Percentiles rank a stretch among this genome's conserved stretches.
Conservation (phyloP, 2,113 vertebrate genomes). For the Alligator mississippiensis region DNA sequence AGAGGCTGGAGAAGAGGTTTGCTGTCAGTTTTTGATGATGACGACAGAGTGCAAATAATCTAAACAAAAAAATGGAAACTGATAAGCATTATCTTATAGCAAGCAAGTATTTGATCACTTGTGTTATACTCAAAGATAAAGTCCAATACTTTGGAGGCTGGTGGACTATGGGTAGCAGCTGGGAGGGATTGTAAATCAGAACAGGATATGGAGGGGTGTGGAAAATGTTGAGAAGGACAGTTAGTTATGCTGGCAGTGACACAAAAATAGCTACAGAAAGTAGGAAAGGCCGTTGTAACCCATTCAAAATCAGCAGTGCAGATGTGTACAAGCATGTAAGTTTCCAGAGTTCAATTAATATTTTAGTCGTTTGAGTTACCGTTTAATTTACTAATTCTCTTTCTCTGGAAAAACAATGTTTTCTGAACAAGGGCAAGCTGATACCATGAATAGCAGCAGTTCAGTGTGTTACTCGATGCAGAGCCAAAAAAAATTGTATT, state of each 20-base stretch:
- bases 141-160: too few relatives aligned
- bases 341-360: constrained; percentile 7
- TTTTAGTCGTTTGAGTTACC: not conserved
- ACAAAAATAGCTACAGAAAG: not conserved
- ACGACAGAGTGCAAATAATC: not conserved
- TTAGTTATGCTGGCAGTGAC: not conserved
- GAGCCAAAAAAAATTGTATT: constrained; percentile 13
- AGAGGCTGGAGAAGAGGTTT: not conserved
- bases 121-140: not conserved
- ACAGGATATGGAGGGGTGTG: not conserved
- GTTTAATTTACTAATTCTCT: constrained; percentile 1
- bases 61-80: not conserved
- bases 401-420: constrained; percentile 30
- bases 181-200: not conserved
- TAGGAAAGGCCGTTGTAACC: not conserved
- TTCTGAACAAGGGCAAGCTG: constrained; percentile 13
- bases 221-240: not conserved
- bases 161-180: not conserved
- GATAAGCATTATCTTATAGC: not conserved
- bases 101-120: not conserved
- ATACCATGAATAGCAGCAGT: constrained; percentile 19
- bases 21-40: not conserved
- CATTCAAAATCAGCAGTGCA: not conserved
- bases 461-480: not conserved
- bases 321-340: not conserved